Evolutionary conservation across 1,140 invertebrate genomes (phyloP).

Genomic region (Lasioglossum albipes): DNA sequence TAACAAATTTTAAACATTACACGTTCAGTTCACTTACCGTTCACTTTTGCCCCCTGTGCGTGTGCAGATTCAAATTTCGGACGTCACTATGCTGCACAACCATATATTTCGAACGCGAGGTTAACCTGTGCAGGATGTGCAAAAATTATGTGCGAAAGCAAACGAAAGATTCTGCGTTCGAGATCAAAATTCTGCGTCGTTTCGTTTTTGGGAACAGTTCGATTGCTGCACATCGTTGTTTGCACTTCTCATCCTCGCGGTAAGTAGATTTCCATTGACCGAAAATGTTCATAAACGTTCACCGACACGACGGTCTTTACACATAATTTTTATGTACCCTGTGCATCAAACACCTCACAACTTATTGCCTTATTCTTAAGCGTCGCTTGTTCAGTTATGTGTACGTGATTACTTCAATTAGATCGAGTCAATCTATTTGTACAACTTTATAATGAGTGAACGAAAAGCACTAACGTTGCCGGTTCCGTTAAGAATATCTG

Average conservation of each 20-base stretch:
- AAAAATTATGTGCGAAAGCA: too few species aligned
- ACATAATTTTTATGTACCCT: too few species aligned
- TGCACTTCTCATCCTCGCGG: too few species aligned
- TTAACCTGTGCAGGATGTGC: background rate
- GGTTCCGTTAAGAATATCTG: background rate
- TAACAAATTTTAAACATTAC: too few species aligned
- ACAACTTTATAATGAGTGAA: background rate
- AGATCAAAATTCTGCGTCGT: too few species aligned
- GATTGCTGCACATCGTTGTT: too few species aligned
- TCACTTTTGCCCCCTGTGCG: background rate
- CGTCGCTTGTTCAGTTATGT: background rate
- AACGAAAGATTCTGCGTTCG: too few species aligned
- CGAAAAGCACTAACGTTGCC: background rate
- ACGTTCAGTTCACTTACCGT: background rate
- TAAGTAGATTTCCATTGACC: too few species aligned
- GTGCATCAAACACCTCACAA: background rate
- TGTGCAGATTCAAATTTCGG: background rate
- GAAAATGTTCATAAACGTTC: too few species aligned
- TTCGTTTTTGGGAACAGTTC: too few species aligned
- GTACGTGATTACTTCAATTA: background rate
- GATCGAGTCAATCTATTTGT: background rate
- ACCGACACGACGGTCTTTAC: too few species aligned
- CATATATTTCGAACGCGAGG: background rate
- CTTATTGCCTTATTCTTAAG: conserved; percentile 13
- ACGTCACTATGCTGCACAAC: background rate